These are phyloP conservation scores for Tillus elongatus DNA, from an alignment of 2,888 invertebrate species.

Conservation along the genomic window DNA sequence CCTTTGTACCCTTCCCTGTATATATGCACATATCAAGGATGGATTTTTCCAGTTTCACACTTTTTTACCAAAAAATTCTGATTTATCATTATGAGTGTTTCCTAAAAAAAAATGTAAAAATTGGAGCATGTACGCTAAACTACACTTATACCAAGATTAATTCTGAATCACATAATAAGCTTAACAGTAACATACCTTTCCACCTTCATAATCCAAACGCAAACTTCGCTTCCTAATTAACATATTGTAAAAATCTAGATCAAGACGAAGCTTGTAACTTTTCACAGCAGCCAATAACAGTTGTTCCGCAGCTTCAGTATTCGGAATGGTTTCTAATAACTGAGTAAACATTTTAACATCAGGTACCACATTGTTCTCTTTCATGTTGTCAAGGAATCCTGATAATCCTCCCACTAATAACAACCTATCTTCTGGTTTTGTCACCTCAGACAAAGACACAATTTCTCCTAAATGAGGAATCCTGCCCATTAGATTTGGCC, in stretches of 20 bases:
- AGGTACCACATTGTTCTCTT: slow-evolving; percentile 54
- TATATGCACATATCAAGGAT: too few relatives aligned
- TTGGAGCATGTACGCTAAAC: too few relatives aligned
- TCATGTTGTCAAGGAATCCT: slow-evolving; percentile 71
- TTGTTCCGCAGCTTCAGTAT: slow-evolving; percentile 57
- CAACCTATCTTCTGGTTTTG: slow-evolving; percentile 56
- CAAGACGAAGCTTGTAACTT: slow-evolving; percentile 51
- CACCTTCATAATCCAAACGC: slow-evolving; percentile 58
- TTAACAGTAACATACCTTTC: slow-evolving; percentile 50
- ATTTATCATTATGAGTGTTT: too few relatives aligned
- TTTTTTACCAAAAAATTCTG: too few relatives aligned
- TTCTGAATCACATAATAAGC: too few relatives aligned
- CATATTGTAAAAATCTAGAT: slow-evolving; percentile 78
- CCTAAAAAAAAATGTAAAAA: too few relatives aligned
- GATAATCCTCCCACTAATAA: slow-evolving; percentile 69
- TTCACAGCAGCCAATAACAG: slow-evolving; percentile 56
- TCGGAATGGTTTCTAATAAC: slow-evolving; percentile 63
- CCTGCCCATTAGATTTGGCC: slow-evolving; percentile 59
- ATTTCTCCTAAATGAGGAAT: slow-evolving; percentile 54
- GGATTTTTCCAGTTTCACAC: too few relatives aligned
- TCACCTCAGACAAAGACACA: slow-evolving; percentile 49
- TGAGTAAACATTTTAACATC: slow-evolving; percentile 71
- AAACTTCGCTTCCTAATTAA: slow-evolving; percentile 72
- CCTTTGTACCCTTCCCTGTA: too few relatives aligned
- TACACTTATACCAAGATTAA: too few relatives aligned